Base-by-base conservation (phyloP, 1,140 invertebrate genomes). In the Macrobrachium rosenbergii region DNA sequence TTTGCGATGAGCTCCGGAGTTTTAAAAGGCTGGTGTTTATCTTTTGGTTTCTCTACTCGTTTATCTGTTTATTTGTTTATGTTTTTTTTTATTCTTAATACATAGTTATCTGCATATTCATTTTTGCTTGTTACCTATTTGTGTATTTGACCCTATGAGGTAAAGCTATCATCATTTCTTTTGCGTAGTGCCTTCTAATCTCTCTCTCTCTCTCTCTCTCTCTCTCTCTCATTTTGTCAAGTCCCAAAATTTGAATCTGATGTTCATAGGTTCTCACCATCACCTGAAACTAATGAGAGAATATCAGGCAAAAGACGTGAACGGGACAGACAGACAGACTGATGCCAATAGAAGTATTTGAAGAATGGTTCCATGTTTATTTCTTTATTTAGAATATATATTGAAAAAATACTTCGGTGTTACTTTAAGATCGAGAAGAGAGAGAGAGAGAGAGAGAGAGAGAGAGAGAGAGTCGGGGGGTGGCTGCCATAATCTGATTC, bases 361-460 rank as follows among this genome's bases (percentile, higher is more conserved):
- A 2, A 37, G 28, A 37, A 1, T 1, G 28, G 28, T 37, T 37
- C 28, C 28, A n/a, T n/a, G n/a, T n/a, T n/a, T n/a, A n/a, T n/a
- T n/a, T n/a, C n/a, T n/a, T n/a, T n/a, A n/a, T n/a, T n/a, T 52
- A 12, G 2, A 52, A 52, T 52, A 0, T 2, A 52, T 5, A 52
- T 8, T 52, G 7, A 52, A 8, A 8, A 2, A 12, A 52, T 10
- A 5, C 7, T 52, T 52, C 6, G 52, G 52, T 52, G 52, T 12
- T 2, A 2, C 52, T 52, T 12, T 52, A 12, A 52, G 52, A 8
- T 0, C 7, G 52, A 52, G 37, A 14, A 76, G 73, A 76, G 73
- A 76, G 45, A 77, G 75, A 77, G 75, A 77, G 75, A 77, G 75
- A 77, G 75, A 77, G 75, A 77, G 75, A 77, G 75, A 77, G 75